Percentiles rank a stretch among this genome's conserved stretches.
phyloP scores from a whole-genome alignment of 2,888 invertebrate species.

The Sesia apiformis region DNA sequence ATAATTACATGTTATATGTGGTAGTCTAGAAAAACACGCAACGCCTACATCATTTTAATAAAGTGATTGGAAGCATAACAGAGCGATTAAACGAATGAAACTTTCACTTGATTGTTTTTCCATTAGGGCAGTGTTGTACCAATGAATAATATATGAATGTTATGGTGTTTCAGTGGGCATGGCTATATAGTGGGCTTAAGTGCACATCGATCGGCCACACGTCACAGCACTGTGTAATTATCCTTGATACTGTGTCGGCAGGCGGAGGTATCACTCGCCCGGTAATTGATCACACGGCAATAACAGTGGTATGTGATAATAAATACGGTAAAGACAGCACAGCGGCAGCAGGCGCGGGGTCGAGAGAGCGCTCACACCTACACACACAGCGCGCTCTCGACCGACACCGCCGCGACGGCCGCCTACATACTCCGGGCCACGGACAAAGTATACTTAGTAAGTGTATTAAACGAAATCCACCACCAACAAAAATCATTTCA shows the following conservation, averaged over 20 bases:
- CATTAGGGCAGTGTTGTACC: conserved; percentile 38
- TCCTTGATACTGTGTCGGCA: not conserved
- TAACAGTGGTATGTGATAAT: not conserved
- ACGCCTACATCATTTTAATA: not conserved
- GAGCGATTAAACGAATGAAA: conserved; percentile 48
- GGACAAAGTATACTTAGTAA: conserved; percentile 39
- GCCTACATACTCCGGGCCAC: not conserved
- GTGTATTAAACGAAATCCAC: conserved; percentile 75
- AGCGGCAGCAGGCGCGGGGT: conserved; percentile 19
- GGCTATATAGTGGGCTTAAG: conserved; percentile 29
- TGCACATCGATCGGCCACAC: conserved; percentile 35
- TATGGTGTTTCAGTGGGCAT: conserved; percentile 32
- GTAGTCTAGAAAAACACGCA: not conserved
- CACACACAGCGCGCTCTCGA: conserved; percentile 51
- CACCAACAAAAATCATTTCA: conserved; percentile 73
- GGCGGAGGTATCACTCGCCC: not conserved
- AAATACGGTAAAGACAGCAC: conserved; percentile 3
- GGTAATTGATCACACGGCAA: not conserved
- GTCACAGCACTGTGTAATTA: not conserved
- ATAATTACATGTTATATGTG: too few relatives aligned
- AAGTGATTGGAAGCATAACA: conserved; percentile 34
- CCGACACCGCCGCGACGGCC: conserved; percentile 2
- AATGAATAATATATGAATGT: conserved; percentile 42
- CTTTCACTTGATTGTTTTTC: conserved; percentile 49
- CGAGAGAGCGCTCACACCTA: conserved; percentile 50